Evolutionary conservation across 92 coral and sea anemone genomes (phyloP).

Genomic region (Montipora capitata): DNA sequence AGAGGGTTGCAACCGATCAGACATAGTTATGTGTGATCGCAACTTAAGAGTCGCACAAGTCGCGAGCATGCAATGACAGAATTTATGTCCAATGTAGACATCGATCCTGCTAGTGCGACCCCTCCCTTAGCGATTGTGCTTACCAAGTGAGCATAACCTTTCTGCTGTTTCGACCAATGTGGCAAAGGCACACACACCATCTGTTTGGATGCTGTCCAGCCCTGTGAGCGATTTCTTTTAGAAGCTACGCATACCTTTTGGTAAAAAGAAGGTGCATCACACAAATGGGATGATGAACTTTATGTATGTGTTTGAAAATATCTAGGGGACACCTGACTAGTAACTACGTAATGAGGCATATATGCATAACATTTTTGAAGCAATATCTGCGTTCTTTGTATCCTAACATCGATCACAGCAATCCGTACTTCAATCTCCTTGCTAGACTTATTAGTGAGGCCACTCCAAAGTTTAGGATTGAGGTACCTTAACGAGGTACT

Average conservation of each 20-base stretch:
- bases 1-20: not conserved
- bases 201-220: conserved; percentile 66
- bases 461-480: no score
- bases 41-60: not conserved
- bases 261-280: not conserved
- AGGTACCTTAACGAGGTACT: no score
- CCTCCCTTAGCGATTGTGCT: not conserved
- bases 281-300: no score
- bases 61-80: not conserved
- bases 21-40: not conserved
- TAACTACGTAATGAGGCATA: no score
- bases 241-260: conserved; percentile 71
- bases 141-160: not conserved
- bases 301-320: no score
- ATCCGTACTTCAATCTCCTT: no score
- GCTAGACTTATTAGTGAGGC: no score
- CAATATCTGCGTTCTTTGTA: no score
- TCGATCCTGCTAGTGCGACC: not conserved
- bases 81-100: not conserved
- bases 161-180: conserved; percentile 32
- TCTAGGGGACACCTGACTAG: no score
- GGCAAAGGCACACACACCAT: conserved; percentile 55
- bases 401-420: no score
- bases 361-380: no score
- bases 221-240: conserved; percentile 65